Base-by-base conservation (phyloP, 1,140 invertebrate species). In the Ostrea edulis region DNA sequence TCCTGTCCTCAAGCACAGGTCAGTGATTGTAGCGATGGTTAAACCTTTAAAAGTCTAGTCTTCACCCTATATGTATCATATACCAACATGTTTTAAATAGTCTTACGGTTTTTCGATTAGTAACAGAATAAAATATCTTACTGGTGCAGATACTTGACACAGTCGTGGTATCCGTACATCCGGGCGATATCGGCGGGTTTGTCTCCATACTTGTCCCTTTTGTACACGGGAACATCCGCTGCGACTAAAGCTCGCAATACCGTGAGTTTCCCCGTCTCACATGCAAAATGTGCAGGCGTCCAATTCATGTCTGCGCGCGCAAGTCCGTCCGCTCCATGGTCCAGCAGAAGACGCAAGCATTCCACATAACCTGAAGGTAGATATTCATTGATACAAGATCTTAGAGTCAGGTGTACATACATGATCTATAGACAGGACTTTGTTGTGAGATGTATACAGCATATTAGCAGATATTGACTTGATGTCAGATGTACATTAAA, bases 271-370 rank as follows among this genome's bases (percentile, higher is more conserved):
- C 94, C 94, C 11, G 93, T 89, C 88, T 95, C 94, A 11, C 93
- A 94, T 12, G 94, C 93, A 86, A 90, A 93, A 87, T 95, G 94
- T n/a, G 94, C 93, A 17, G 94, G 94, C 1, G 94, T 95, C 94
- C 94, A 95, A 0, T 92, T 92, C 5, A 87, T 89, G 55, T 90
- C 91, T 1, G 77, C 77, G 0, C 93, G 87, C 11, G 92, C 86
- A 9, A 89, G 91, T 0, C 92, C 93, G 8, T 93, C 93, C 11
- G 93, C 93, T 3, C 93, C 94, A 85, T 92, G 52, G 9, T 94
- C 93, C 22, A 95, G 87, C 4, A 95, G 88, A 17, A 94, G 88
- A 11, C 93, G 91, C 29, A 93, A 92, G 84, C 93, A 93, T 83
- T 94, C 94, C 0, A 92, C 93, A 88, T 91, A 94, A 55, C 94